Conservation (phyloP, 2,113 vertebrate genomes). For the Hippocampus zosterae region DNA sequence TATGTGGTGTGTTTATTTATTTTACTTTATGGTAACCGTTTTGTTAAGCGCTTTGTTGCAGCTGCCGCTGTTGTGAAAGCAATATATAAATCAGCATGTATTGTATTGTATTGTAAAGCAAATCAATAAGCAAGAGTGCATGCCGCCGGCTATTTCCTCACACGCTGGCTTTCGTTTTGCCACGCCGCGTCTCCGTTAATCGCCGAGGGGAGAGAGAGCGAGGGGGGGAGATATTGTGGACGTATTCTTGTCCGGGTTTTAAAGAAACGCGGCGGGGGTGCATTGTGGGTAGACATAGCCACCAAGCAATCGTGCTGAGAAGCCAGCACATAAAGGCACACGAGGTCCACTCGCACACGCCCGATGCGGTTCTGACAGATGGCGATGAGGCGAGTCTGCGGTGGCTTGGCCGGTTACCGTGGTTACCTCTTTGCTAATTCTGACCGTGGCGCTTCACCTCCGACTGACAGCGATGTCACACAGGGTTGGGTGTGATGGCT, state of each 20-base stretch:
- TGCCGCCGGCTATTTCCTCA: conserved; percentile 2
- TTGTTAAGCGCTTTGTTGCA: too few relatives aligned
- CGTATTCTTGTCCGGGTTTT: conserved; percentile 21
- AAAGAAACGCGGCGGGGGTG: conserved; percentile 28
- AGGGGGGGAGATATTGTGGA: neutral
- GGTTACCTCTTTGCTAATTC: neutral
- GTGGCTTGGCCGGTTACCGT: neutral
- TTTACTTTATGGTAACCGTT: too few relatives aligned
- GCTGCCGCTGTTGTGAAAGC: too few relatives aligned
- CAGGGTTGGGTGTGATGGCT: neutral
- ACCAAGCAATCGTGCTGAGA: conserved; percentile 44
- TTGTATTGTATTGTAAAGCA: too few relatives aligned
- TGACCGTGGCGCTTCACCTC: neutral
- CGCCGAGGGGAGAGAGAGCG: neutral
- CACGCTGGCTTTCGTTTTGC: conserved; percentile 29
- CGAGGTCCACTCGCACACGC: neutral
- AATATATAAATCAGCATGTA: too few relatives aligned
- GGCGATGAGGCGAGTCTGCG: neutral
- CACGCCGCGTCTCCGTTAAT: conserved; percentile 31
- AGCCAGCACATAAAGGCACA: neutral
- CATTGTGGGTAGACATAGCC: conserved; percentile 46
- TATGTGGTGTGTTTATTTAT: too few relatives aligned
- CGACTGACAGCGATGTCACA: neutral
- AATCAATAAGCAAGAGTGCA: conserved; percentile 1
- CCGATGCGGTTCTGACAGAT: neutral